Base-by-base conservation (phyloP, 1,140 invertebrate genomes). In the Platyscapa corneri region DNA sequence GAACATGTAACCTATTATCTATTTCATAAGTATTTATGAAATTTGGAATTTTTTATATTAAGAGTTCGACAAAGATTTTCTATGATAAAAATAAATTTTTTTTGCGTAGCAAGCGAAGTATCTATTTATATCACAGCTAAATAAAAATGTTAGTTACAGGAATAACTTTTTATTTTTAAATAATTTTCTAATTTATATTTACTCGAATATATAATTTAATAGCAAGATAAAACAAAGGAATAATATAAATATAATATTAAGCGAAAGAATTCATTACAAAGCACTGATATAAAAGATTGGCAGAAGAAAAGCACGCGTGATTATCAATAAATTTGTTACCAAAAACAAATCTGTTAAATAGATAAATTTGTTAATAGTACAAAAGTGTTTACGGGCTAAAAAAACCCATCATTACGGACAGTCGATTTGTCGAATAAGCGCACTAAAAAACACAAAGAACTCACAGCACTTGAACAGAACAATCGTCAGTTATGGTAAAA, bases 81-180 rank as follows among this genome's bases (percentile, higher is more conserved):
- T 39, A 37, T 37, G 67, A 37, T 0, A 70, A 70, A 37, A 37
- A 34, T 20, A 34, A 20, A 12, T 5, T 70, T 70, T 70, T 70
- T 70, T 70, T 70, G 18, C 32, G 67, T 70, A 70, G 34, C 32
- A 5, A 3, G 34, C 27, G 27, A 60, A 60, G 16, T 23, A 23
- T 70, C 32, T 70, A 70, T 70, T 70, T 37, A 70, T 70, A 37
- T 20, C 8, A 10, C n/a, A n/a, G 74, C 27, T 39, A 20, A 46
- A 49, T 76, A 76, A 76, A 76, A 76, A 76, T 49, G 1, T 49
- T 77, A 56, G 46, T 77, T 77, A 34, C 16, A 2, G 20, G 14
- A 77, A 77, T 32, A 7, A 77, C 56, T 34, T 34, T 53, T 53
- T 46, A 46, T 46, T 75, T 75, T 46, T 67, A 67, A 49, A 75